Evolutionary conservation across 2,113 vertebrate genomes (phyloP), one percentile per base, ranked within the genome.

Genomic region (Triplophysa dalaica): DNA sequence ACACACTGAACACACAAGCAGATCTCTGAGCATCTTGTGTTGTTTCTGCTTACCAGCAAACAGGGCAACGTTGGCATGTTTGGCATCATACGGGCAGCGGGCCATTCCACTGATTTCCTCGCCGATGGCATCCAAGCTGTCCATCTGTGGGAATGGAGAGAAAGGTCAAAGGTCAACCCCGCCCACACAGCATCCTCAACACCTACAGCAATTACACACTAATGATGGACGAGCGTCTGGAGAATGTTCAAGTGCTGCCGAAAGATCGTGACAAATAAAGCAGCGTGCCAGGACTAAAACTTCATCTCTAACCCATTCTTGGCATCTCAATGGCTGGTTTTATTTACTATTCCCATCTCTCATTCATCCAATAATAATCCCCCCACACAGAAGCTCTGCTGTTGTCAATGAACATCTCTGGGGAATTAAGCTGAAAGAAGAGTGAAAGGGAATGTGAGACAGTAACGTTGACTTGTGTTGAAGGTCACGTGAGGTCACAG

Each of bases 91-190:
- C 0, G 98, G 98, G 87, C 98, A 99, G 61, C 98, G 95, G 33
- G 98, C 98, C 97, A 99, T 99, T 81, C 98, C 98, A 62, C 97
- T 98, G 89, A 99, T 97, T 87, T 98, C 98, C 86, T 99, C 97
- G 82, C 95, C 95, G 52, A 93, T 87, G 77, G 94, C 92, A 80
- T 99, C 98, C 91, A 98, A 81, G 26, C 94, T 94, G 85, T 99
- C 98, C 91, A 93, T 93, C 98, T 99, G 87, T 90, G 82, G 38
- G 22, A 26, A 66, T 82, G 67, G 66, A 84, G 66, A 61, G 4
- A 73, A 56, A 54, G 54, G 74, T 72, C 45, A 80, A 41, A 69
- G 67, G 63, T 87, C 70, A 69, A 72, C 65, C 61, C 61, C 60
- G 63, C 54, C 52, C 62, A 16, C 69, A 60, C 64, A 72, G 58